Evolutionary conservation across 2,113 vertebrate genomes (phyloP).

Genomic region (Hymenochirus boettgeri): DNA sequence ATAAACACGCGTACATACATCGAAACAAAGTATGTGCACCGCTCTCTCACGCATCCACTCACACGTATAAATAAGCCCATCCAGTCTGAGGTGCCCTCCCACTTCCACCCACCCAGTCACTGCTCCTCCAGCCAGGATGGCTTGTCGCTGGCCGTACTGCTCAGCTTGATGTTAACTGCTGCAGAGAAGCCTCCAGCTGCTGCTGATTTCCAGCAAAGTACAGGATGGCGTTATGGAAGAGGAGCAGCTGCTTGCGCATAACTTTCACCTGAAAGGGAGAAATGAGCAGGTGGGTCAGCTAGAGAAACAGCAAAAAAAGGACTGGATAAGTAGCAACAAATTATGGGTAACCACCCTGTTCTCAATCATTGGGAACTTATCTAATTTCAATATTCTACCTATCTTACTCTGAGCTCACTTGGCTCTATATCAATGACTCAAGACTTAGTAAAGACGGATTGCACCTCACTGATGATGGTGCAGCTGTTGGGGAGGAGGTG

Average conservation of each 20-base stretch:
- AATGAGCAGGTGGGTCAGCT: neutral
- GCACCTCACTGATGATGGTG: too few relatives aligned
- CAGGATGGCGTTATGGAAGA: constrained; percentile 95
- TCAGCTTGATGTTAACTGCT: constrained; percentile 94
- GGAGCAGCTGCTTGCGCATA: constrained; percentile 97
- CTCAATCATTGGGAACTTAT: too few relatives aligned
- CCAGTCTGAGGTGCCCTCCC: neutral
- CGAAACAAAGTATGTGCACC: too few relatives aligned
- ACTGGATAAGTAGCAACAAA: too few relatives aligned
- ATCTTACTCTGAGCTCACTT: too few relatives aligned
- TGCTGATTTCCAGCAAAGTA: constrained; percentile 98
- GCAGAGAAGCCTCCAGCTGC: constrained; percentile 91
- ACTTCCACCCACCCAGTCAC: constrained; percentile 58
- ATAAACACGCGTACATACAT: too few relatives aligned
- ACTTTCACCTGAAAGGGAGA: constrained; percentile 81
- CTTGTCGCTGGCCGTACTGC: constrained; percentile 82
- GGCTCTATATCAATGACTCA: too few relatives aligned
- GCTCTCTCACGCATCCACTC: neutral
- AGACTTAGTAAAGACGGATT: too few relatives aligned
- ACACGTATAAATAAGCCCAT: neutral
- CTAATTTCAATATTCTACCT: too few relatives aligned
- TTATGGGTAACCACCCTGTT: too few relatives aligned
- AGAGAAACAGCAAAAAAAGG: too few relatives aligned
- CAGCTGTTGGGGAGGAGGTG: too few relatives aligned
- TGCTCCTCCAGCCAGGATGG: constrained; percentile 98